Evolutionary conservation across 1,140 invertebrate species (phyloP), one percentile per base, ranked within the genome.

Genomic region (Galendromus occidentalis): DNA sequence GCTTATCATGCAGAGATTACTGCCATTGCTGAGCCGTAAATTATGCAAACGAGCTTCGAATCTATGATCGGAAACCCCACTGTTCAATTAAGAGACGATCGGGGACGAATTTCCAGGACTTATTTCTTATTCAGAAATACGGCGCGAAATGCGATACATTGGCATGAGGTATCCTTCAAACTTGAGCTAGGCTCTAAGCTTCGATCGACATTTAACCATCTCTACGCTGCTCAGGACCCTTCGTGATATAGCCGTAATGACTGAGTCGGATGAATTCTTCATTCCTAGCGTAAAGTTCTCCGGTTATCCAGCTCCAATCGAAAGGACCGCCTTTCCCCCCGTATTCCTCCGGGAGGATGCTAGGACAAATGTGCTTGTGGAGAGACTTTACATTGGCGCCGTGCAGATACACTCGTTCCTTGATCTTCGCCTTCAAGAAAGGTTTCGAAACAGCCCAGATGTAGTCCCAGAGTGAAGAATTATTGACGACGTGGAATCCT

Each of bases 251-350:
- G 12, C 51, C 51, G 22, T 59, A 59, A 6, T 33, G 51, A 22
- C 51, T 59, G 22, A 59, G 51, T 25, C 9, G n/a, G 14, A 59
- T 59, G 51, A 59, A 59, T 22, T 59, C 51, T 2, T 59, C 51
- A 25, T 59, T 59, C 0, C 51, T 25, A 25, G 14, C 51, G 22
- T 59, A 59, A 14, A 59, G 33, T 17, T 59, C 33, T 14, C 17
- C 33, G 20, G 51, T 59, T 59, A 59, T 59, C 51, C 51, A 59
- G 4, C 25, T 29, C 51, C 51, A 59, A 59, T 25, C 22, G 51
- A 59, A 59, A 14, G 51, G 51, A 25, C 51, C 51, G 25, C n/a
- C 51, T 33, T 59, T 25, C 14, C 51, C 51, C 1, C 51, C 51
- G 20, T 59, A 59, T 9, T 59, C 51, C 22, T 59, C 51, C 22